Evolutionary conservation across 92 coral and sea anemone genomes (phyloP).

Genomic region (Palythoa grandis): DNA sequence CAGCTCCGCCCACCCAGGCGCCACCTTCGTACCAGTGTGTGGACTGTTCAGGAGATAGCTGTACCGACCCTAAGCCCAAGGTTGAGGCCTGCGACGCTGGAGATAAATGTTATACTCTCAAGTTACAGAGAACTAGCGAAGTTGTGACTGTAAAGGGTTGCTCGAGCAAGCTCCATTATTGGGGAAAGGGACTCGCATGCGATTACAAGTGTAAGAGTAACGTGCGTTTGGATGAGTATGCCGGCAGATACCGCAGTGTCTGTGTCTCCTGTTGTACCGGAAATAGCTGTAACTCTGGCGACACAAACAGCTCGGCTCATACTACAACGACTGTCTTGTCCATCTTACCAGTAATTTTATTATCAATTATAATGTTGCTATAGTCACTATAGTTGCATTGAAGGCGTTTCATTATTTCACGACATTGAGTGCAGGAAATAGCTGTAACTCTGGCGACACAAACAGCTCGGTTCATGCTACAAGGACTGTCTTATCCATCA

Average conservation of each 20-base stretch:
- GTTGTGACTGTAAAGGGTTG: conserved; percentile 59
- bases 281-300: conserved; percentile 52
- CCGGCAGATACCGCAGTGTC: conserved; percentile 36
- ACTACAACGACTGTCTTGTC: not conserved
- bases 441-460: conserved; percentile 46
- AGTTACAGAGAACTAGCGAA: conserved; percentile 49
- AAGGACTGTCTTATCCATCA: not conserved
- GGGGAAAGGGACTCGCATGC: conserved; percentile 57
- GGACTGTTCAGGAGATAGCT: conserved; percentile 42
- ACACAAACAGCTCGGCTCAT: not conserved
- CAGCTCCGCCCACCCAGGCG: conserved; percentile 60
- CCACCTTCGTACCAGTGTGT: conserved; percentile 53
- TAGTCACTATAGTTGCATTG: not conserved
- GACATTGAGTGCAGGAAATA: conserved; percentile 38
- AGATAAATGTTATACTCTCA: conserved; percentile 58
- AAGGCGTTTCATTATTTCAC: too few relatives aligned
- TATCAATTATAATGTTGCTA: not conserved
- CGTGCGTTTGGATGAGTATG: conserved; percentile 16
- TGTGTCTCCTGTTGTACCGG: conserved; percentile 65
- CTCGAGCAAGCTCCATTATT: conserved; percentile 49
- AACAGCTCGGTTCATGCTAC: not conserved
- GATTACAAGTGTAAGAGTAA: conserved; percentile 57
- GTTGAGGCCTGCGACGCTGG: conserved; percentile 37
- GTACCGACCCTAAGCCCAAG: conserved; percentile 12
- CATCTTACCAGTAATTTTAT: not conserved